A percentile compares a stretch with the other conserved stretches of the same genome.
Evolutionary conservation across 2,113 vertebrate genomes (phyloP).

Genomic region (Charina bottae): DNA sequence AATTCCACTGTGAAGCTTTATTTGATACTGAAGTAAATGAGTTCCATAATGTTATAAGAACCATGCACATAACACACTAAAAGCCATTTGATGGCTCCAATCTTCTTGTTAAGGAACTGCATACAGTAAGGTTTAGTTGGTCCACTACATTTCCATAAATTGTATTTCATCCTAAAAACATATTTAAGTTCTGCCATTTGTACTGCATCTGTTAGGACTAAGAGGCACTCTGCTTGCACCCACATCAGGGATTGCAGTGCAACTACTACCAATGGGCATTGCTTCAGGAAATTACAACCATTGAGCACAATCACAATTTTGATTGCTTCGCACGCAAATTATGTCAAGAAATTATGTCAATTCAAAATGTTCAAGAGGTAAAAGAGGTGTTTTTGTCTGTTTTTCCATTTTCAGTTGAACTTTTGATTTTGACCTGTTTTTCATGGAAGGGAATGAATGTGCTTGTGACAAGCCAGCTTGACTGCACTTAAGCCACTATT

Average conservation of each 20-base stretch:
- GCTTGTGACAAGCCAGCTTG: conserved; percentile 45
- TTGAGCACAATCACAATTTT: conserved; percentile 14
- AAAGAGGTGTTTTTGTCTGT: conserved; percentile 28
- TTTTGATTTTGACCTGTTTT: conserved; percentile 48
- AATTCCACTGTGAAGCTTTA: not conserved
- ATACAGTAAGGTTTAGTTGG: not conserved
- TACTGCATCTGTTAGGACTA: conserved; percentile 13
- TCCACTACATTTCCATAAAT: not conserved
- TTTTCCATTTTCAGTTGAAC: conserved; percentile 17
- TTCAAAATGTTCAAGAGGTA: conserved; percentile 44
- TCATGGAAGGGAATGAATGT: conserved; percentile 41
- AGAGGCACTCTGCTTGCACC: not conserved
- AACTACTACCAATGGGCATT: not conserved
- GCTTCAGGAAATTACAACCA: conserved; percentile 13
- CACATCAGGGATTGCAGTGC: not conserved
- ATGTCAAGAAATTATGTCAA: conserved; percentile 42
- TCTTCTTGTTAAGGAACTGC: not conserved
- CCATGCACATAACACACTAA: not conserved
- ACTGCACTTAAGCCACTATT: conserved; percentile 34
- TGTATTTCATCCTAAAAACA: not conserved
- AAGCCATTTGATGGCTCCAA: not conserved
- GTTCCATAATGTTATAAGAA: not conserved
- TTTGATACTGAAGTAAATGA: not conserved
- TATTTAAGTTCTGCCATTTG: conserved; percentile 17
- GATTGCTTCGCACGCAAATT: conserved; percentile 30